Evolutionary conservation across 2,888 invertebrate genomes (phyloP).

Genomic region (Zhengitettix transpicula): DNA sequence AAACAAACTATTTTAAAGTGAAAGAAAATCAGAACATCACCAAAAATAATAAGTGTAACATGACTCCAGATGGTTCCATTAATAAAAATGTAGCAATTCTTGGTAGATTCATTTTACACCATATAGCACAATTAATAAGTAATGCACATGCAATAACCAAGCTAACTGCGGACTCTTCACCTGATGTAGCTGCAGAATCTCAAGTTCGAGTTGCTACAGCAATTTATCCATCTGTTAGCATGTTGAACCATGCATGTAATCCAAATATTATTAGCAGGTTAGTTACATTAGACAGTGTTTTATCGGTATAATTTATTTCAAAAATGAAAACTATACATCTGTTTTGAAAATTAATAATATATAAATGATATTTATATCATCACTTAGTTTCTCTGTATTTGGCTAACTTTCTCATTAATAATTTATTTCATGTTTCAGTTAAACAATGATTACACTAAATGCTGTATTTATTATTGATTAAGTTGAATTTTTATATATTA

Average conservation of each 20-base stretch:
- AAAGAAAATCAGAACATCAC: too few relatives aligned
- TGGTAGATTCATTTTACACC: constrained; percentile 52
- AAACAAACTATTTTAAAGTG: constrained; percentile 43
- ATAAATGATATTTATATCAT: too few relatives aligned
- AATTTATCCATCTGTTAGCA: constrained; percentile 70
- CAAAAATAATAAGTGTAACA: not conserved
- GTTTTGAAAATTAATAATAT: too few relatives aligned
- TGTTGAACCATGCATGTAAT: constrained; percentile 88
- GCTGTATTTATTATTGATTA: too few relatives aligned
- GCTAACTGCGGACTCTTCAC: constrained; percentile 9
- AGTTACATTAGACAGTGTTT: constrained; percentile 8
- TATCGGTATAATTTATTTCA: not conserved
- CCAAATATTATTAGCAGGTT: constrained; percentile 63
- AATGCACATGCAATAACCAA: constrained; percentile 56
- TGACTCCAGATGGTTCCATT: constrained; percentile 6
- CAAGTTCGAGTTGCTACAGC: constrained; percentile 52
- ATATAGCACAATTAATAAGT: constrained; percentile 62
- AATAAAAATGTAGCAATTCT: constrained; percentile 19
- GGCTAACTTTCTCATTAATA: too few relatives aligned
- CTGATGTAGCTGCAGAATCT: constrained; percentile 14
- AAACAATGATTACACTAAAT: too few relatives aligned
- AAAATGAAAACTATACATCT: too few relatives aligned
- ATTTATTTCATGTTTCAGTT: not conserved
- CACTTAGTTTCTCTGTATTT: too few relatives aligned
- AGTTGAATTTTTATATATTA: too few relatives aligned